These are phyloP conservation scores for Ophthalmolycus amberensis DNA, from an alignment of 2,113 vertebrate species.

Conservation along the genomic window DNA sequence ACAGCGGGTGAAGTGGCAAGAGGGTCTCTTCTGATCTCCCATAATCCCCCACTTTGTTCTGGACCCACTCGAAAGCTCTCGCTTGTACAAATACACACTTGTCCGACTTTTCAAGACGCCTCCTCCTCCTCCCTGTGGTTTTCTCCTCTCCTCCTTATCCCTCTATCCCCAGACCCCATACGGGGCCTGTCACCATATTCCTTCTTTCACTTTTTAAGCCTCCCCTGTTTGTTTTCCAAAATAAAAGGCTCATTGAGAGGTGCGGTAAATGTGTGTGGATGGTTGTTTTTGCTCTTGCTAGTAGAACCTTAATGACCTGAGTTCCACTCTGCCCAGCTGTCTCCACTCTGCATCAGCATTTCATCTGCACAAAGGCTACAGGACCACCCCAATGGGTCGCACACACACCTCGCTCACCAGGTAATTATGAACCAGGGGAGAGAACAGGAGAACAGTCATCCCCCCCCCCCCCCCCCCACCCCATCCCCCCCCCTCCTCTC, in stretches of 20 bases:
- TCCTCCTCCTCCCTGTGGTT: constrained; percentile 4
- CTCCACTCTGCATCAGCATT: constrained; percentile 78
- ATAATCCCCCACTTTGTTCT: constrained; percentile 74
- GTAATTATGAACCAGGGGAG: constrained; percentile 72
- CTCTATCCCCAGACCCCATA: constrained; percentile 50
- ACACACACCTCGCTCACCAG: constrained; percentile 51
- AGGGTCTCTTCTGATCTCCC: constrained; percentile 67
- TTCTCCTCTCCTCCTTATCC: constrained; percentile 39
- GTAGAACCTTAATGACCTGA: constrained; percentile 76
- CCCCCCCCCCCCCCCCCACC: constrained; percentile 38
- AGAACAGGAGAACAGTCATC: constrained; percentile 67
- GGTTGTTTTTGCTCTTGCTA: constrained; percentile 64
- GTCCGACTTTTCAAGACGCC: constrained; percentile 35
- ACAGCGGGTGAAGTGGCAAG: constrained; percentile 51
- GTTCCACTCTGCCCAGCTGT: constrained; percentile 74
- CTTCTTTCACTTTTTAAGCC: constrained; percentile 54
- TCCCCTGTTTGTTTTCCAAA: constrained; percentile 74
- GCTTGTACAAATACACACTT: constrained; percentile 77
- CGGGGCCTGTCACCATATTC: constrained; percentile 67
- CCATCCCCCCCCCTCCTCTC: constrained; percentile 30
- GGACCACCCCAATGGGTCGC: constrained; percentile 70
- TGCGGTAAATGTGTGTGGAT: constrained; percentile 24
- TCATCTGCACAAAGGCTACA: constrained; percentile 67
- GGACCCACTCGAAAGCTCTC: constrained; percentile 63
- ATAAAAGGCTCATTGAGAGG: constrained; percentile 73